phyloP scores from a whole-genome alignment of 2,888 invertebrate species.

The Meiosimyza platycephala region DNA sequence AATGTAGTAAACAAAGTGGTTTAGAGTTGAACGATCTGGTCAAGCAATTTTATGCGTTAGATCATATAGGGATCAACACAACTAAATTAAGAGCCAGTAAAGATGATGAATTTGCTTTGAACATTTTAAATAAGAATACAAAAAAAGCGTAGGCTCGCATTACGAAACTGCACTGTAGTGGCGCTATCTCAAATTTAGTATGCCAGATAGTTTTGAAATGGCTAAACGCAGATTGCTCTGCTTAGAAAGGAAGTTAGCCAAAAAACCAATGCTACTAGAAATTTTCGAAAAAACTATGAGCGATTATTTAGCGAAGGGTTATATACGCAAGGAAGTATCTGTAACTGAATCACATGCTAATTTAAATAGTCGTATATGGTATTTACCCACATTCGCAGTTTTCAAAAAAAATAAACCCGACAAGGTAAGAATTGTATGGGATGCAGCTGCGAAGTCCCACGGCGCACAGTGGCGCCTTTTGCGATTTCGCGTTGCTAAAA shows the following conservation, averaged over 20 bases:
- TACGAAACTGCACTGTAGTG: not conserved
- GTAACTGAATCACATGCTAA: too few relatives aligned
- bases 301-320: not conserved
- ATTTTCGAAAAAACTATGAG: not conserved
- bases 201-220: not conserved
- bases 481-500: too few relatives aligned
- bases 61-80: not conserved
- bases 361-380: not conserved
- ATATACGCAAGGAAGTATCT: not conserved
- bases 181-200: not conserved
- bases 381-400: conserved; percentile 19
- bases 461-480: too few relatives aligned
- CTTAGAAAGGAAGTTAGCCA: conserved; percentile 1
- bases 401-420: too few relatives aligned
- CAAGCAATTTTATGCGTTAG: not conserved
- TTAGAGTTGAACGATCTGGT: not conserved
- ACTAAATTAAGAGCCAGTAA: not conserved
- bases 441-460: not conserved
- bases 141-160: not conserved
- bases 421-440: too few relatives aligned
- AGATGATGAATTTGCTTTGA: not conserved
- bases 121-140: not conserved
- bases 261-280: not conserved
- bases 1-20: not conserved
- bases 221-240: not conserved